Conservation (phyloP, 2,797 vertebrate genomes). For the Megaceryle alcyon region DNA sequence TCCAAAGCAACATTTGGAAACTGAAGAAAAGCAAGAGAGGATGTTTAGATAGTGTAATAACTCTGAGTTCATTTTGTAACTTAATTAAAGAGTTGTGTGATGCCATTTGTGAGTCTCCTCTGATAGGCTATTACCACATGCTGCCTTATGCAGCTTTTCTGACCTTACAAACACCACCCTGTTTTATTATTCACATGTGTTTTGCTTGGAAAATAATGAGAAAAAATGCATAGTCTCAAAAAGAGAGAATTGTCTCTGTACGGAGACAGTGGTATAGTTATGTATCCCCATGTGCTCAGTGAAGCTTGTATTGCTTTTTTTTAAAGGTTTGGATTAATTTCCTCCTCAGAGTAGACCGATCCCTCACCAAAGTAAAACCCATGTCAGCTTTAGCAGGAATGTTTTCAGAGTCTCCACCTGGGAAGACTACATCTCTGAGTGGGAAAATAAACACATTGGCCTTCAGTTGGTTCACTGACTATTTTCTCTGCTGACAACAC, state of each 20-base stretch:
- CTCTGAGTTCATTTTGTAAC: not conserved
- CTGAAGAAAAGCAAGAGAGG: not conserved
- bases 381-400: conserved; percentile 25
- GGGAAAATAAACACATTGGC: conserved; percentile 59
- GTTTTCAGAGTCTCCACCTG: conserved; percentile 61
- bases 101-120: not conserved
- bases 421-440: conserved; percentile 37
- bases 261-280: not conserved
- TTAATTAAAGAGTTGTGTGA: not conserved
- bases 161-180: not conserved
- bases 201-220: not conserved
- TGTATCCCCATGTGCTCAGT: not conserved
- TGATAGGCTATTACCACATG: not conserved
- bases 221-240: conserved; percentile 17
- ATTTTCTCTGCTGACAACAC: conserved; percentile 49
- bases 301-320: conserved; percentile 12
- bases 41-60: not conserved
- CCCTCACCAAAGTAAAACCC: not conserved
- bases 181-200: not conserved
- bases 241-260: not conserved
- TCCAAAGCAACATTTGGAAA: not conserved
- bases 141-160: not conserved
- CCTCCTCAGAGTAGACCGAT: not conserved
- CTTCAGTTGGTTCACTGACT: conserved; percentile 37
- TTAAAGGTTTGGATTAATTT: conserved; percentile 38